These are phyloP conservation scores for Erpetoichthys calabaricus DNA, from an alignment of 2,797 vertebrate genomes.

Conservation along the genomic window DNA sequence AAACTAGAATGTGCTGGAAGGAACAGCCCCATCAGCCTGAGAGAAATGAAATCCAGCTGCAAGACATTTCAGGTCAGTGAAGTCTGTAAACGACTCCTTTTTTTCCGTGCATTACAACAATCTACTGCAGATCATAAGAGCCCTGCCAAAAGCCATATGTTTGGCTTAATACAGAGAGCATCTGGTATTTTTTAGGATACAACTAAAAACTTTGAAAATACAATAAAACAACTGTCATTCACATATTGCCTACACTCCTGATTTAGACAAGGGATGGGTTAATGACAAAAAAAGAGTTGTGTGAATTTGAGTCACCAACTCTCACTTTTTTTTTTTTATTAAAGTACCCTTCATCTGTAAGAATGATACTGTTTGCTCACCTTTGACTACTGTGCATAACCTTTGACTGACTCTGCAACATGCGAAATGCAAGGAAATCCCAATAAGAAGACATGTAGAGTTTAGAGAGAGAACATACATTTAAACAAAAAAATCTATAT, in stretches of 20 bases:
- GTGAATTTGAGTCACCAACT: slow-evolving; percentile 18
- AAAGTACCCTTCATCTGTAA: slow-evolving; percentile 1
- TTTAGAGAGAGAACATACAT: background rate
- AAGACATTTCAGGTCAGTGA: slow-evolving; percentile 21
- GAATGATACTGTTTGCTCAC: slow-evolving; percentile 16
- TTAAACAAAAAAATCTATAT: background rate
- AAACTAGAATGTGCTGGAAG: slow-evolving; percentile 30
- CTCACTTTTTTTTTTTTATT: slow-evolving; percentile 15
- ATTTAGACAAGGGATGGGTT: slow-evolving; percentile 30
- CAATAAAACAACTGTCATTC: slow-evolving; percentile 47
- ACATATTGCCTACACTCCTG: slow-evolving; percentile 30
- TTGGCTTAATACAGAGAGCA: slow-evolving; percentile 40
- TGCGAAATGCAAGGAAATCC: slow-evolving; percentile 6
- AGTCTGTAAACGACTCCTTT: slow-evolving; percentile 25
- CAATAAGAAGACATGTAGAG: background rate
- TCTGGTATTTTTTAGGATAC: slow-evolving; percentile 53
- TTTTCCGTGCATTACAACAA: slow-evolving; percentile 38
- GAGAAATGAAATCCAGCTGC: slow-evolving; percentile 30
- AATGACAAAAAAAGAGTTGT: slow-evolving; percentile 34
- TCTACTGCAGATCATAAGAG: slow-evolving; percentile 44
- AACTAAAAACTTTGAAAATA: slow-evolving; percentile 45
- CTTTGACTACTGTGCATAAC: slow-evolving; percentile 13
- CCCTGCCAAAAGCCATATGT: slow-evolving; percentile 52
- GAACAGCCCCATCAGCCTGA: slow-evolving; percentile 18
- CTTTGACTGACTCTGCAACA: slow-evolving; percentile 9